A percentile compares a stretch with the other conserved stretches of the same genome.
Evolutionary conservation across 2,113 vertebrate species (phyloP).

Genomic region (Girardinichthys multiradiatus): DNA sequence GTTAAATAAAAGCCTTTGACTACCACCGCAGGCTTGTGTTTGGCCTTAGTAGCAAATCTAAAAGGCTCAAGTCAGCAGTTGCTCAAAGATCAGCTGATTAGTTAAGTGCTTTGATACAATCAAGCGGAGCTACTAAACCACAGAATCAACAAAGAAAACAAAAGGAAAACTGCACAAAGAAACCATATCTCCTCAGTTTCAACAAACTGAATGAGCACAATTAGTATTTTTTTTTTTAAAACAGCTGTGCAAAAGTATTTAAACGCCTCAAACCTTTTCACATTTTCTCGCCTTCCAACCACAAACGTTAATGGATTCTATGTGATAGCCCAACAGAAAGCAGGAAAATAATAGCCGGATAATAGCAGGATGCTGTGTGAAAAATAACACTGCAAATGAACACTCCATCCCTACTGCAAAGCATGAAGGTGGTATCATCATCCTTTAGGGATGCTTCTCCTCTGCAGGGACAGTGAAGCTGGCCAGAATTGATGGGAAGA

Average conservation of each 20-base stretch:
- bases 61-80: not conserved
- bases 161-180: not conserved
- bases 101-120: conserved; percentile 1
- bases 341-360: no score
- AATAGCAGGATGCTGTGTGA: no score
- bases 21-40: not conserved
- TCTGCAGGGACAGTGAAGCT: no score
- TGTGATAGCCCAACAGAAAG: no score
- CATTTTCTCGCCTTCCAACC: not conserved
- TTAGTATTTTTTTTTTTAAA: no score
- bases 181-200: not conserved
- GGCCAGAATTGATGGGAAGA: no score
- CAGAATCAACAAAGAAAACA: not conserved
- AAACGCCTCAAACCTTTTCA: not conserved
- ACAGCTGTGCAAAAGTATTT: no score
- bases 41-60: not conserved
- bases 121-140: not conserved
- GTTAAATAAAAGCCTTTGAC: no score
- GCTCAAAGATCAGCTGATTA: not conserved
- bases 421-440: no score
- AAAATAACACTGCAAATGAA: no score
- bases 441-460: no score
- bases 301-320: not conserved
- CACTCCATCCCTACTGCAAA: no score
- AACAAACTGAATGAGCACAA: not conserved